Evolutionary conservation across 2,888 invertebrate genomes (phyloP).

Genomic region (Drosophila yooni): DNA sequence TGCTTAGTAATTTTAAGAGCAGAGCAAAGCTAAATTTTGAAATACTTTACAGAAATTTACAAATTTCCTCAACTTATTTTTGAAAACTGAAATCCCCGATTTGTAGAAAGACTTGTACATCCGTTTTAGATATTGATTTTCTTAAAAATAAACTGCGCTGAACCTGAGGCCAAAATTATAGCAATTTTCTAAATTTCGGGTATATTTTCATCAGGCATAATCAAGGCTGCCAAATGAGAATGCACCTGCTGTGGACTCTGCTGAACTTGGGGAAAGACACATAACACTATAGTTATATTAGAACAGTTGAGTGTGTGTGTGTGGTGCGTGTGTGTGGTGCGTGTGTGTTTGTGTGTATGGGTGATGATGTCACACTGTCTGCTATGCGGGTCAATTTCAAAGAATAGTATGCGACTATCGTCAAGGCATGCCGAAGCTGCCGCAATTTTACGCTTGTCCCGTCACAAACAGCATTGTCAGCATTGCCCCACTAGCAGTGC

Average conservation of each 20-base stretch:
- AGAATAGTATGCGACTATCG: conserved; percentile 63
- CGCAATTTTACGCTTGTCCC: conserved; percentile 26
- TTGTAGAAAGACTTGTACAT: not conserved
- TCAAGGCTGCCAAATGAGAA: conserved; percentile 24
- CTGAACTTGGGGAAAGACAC: not conserved
- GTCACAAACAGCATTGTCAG: conserved; percentile 59
- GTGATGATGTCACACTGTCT: conserved; percentile 70
- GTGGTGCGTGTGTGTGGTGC: not conserved
- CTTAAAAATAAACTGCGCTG: not conserved
- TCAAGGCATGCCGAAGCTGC: conserved; percentile 56
- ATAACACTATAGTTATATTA: not conserved
- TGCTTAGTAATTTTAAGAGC: not conserved
- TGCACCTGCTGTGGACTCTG: conserved; percentile 10
- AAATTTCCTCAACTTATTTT: not conserved
- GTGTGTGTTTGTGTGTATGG: conserved; percentile 1
- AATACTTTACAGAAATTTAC: not conserved
- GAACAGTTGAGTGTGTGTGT: not conserved
- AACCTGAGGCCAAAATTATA: not conserved
- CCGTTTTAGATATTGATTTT: not conserved
- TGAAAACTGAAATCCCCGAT: not conserved
- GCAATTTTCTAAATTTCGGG: not conserved
- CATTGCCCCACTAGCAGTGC: conserved; percentile 30
- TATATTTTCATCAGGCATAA: not conserved
- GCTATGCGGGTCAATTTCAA: conserved; percentile 75
- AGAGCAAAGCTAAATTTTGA: not conserved